Conservation (phyloP, 2,797 vertebrate genomes). For the Gorsachius magnificus region DNA sequence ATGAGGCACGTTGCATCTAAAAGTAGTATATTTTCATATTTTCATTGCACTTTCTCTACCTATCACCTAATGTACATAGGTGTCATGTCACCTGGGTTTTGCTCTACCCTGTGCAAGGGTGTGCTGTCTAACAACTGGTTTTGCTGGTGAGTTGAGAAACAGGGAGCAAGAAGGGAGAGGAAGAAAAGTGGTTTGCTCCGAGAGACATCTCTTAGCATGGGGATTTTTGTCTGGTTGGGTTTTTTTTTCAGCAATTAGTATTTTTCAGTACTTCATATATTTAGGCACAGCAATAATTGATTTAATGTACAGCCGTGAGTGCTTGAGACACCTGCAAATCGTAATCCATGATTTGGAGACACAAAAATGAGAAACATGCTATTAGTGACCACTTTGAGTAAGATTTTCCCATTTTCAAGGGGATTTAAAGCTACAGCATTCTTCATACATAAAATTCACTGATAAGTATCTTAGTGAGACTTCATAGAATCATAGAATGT, state of each 20-base stretch:
- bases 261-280: neutral
- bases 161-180: neutral
- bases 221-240: neutral
- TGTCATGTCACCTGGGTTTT: neutral
- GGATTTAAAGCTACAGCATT: neutral
- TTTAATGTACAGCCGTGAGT: neutral
- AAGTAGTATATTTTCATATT: neutral
- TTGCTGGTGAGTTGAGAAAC: neutral
- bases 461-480: neutral
- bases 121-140: neutral
- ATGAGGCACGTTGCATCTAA: neutral
- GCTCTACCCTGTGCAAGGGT: neutral
- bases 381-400: neutral
- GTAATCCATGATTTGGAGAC: neutral
- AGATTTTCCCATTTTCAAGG: neutral
- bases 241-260: neutral
- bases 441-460: neutral
- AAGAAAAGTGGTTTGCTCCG: neutral
- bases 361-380: neutral
- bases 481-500: neutral
- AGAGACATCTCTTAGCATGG: neutral
- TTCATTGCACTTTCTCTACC: neutral
- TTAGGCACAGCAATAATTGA: neutral
- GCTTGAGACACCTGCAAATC: neutral
- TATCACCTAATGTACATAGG: neutral